Base-by-base conservation (phyloP, 2,113 vertebrate species). In the Apaloderma vittatum region DNA sequence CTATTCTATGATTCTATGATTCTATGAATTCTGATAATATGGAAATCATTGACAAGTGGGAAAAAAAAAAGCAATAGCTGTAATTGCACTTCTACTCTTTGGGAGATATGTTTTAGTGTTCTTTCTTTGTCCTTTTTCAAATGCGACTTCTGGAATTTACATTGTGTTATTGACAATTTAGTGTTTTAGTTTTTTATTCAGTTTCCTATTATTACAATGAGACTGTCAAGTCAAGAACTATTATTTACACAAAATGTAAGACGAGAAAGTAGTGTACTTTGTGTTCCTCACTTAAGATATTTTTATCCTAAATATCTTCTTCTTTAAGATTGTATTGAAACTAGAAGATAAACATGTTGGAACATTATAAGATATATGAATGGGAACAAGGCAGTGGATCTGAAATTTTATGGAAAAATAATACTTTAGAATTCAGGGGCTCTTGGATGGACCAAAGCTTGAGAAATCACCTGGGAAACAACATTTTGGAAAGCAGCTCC, bases 241-340 rank as follows among this genome's bases (percentile, higher is more conserved):
- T 72, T 91, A 93, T 94, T 96, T 97, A 93, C 57, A 91, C 45
- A 84, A 93, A 95, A 95, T 30, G 61, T 12, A 23, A 43, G 45
- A 75, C 82, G 45, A 88, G 30, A 63, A 89, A 76, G 27, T 63
- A n/a, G 30, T 46, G 11, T 78, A 68, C 61, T 57, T 34, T 61
- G 0, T 81, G 72, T 68, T 93, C 54, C 57, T 89, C 30, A 40
- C 48, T 58, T 59, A 48, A 40, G 61, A 3, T 93, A 84, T 92
- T 92, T 95, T 97, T 91, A 95, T 86, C 23, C 23, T 30, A 2
- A 32, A 36, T 52, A 57, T 13, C 30, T 67, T 57, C 95, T 77
- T 82, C 73, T 88, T 75, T 30, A 88, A 80, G 45, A 61, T 45
- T 23, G 6, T 77, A 23, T 86, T 94, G 86, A 92, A 93, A 84